Percentiles rank a stretch among this genome's conserved stretches.
Evolutionary conservation across 2,113 vertebrate species (phyloP).

Genomic region (Eulemur rufifrons): DNA sequence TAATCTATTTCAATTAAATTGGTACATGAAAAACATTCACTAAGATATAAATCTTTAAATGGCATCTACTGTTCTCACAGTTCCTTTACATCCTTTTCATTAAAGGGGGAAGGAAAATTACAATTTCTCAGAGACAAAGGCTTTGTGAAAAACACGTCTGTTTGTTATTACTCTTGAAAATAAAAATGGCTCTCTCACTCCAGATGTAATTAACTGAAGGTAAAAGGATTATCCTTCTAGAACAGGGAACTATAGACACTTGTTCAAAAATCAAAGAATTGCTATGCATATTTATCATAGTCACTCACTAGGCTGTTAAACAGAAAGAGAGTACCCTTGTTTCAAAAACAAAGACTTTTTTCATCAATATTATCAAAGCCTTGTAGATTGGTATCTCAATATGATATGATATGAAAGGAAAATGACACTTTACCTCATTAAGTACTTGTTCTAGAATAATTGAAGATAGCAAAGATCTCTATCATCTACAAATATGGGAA

Average conservation of each 20-base stretch:
- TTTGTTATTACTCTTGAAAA: background rate
- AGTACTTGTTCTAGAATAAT: background rate
- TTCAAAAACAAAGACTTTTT: background rate
- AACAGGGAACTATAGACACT: background rate
- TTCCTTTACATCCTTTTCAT: background rate
- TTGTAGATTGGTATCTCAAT: background rate
- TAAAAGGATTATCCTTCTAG: background rate
- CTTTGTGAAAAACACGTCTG: background rate
- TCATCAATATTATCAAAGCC: background rate
- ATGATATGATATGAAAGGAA: background rate
- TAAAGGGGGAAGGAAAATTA: background rate
- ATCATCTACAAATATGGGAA: constrained; percentile 28
- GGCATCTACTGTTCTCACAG: background rate
- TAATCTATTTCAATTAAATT: background rate
- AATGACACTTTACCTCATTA: background rate
- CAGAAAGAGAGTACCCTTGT: background rate
- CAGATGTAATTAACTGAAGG: background rate
- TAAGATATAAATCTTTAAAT: background rate
- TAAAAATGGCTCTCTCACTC: background rate
- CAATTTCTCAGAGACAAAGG: background rate
- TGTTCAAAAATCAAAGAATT: background rate
- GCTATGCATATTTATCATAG: background rate
- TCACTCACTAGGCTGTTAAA: background rate
- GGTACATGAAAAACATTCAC: background rate
- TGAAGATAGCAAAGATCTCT: background rate